These are phyloP conservation scores for Drosophila watanabei DNA, from an alignment of 1,140 invertebrate species.

Conservation along the genomic window DNA sequence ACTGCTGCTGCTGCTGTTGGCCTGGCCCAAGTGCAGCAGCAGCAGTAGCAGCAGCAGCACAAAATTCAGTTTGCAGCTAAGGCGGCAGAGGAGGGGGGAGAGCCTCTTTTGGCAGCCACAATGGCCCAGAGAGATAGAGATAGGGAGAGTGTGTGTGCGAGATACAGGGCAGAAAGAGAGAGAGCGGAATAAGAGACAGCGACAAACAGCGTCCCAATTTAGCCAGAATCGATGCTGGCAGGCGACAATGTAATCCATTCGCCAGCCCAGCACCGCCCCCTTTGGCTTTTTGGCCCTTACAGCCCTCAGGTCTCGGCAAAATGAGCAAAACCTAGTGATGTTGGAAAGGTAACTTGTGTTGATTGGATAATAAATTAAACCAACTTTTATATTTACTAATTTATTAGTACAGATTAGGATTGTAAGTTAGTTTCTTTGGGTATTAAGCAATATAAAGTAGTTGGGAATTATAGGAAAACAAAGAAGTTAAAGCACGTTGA, in stretches of 20 bases:
- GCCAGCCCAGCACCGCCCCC: conserved; percentile 3
- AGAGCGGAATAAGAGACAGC: conserved; percentile 15
- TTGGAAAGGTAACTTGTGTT: background rate
- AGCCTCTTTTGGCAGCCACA: conserved; percentile 44
- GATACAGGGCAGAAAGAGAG: background rate
- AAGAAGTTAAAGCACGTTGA: background rate
- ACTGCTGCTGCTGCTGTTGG: conserved; percentile 23
- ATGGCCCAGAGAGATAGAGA: conserved; percentile 25
- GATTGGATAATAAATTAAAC: background rate
- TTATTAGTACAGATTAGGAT: background rate
- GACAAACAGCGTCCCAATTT: conserved; percentile 50
- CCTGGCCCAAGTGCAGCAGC: conserved; percentile 28
- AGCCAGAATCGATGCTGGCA: conserved; percentile 60
- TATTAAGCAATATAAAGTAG: background rate
- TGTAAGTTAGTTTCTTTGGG: background rate
- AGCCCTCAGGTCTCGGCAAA: conserved; percentile 7
- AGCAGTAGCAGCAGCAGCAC: conserved; percentile 17
- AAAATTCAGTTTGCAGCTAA: conserved; percentile 31
- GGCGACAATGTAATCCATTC: conserved; percentile 58
- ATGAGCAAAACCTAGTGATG: conserved; percentile 17
- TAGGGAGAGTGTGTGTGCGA: background rate
- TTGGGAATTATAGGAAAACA: background rate
- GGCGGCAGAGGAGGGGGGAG: conserved; percentile 5
- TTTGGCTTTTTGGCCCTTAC: conserved; percentile 15
- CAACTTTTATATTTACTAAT: background rate